These are phyloP conservation scores for Choristoneura rosaceana DNA, from an alignment of 2,888 invertebrate species.

Conservation along the genomic window DNA sequence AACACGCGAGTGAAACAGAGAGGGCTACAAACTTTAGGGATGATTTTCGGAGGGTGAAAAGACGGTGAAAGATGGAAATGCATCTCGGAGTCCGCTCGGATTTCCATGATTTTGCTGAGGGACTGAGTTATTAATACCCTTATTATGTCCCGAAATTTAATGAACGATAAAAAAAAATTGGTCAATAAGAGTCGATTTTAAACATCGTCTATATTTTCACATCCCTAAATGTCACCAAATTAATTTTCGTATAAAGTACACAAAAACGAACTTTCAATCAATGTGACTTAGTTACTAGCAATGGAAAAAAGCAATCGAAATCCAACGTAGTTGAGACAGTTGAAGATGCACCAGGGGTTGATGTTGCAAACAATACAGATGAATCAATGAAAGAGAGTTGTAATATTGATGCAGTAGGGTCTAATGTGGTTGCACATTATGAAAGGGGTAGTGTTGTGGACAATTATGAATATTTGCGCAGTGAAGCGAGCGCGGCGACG, in stretches of 20 bases:
- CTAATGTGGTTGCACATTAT: neutral
- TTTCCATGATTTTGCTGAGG: constrained; percentile 84
- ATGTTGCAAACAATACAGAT: neutral
- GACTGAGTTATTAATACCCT: constrained; percentile 74
- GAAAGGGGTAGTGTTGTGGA: constrained; percentile 48
- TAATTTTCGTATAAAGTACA: neutral
- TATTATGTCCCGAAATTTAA: constrained; percentile 75
- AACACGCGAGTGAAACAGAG: constrained; percentile 57
- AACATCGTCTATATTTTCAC: neutral
- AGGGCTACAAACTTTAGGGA: constrained; percentile 73
- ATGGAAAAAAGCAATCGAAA: neutral
- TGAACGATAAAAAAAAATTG: constrained; percentile 63
- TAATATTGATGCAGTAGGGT: neutral
- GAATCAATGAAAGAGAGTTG: neutral
- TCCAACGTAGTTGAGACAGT: neutral
- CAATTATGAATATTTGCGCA: constrained; percentile 74
- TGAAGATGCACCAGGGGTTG: neutral
- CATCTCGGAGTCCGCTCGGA: constrained; percentile 83
- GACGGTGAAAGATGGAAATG: constrained; percentile 84
- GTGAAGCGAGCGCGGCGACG: constrained; percentile 64
- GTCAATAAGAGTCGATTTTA: constrained; percentile 50
- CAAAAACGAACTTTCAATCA: neutral
- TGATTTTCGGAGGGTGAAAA: constrained; percentile 81
- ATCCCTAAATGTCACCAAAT: neutral
- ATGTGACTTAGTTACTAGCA: neutral